Base-by-base conservation (phyloP, 2,888 invertebrate genomes). In the Drosophila sordidapex region DNA sequence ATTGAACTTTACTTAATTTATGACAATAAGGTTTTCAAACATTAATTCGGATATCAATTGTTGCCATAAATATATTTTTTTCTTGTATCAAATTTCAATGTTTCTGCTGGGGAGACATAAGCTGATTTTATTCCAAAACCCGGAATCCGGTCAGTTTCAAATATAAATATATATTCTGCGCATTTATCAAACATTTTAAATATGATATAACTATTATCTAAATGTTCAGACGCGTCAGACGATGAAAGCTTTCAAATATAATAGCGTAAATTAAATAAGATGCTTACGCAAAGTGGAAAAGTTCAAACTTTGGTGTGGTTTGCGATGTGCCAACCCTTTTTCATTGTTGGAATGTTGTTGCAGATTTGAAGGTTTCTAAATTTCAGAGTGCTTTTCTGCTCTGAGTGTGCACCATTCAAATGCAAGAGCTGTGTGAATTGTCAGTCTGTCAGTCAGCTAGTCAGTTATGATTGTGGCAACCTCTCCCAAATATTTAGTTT, bases 1-100 rank as follows among this genome's bases (percentile, higher is more conserved):
- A 83, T 79, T 76, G 71, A 74, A 71, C 63, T 49, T 65, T 62
- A 68, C 67, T 72, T 60, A 68, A 75, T 80, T 78, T 81, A 68
- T 75, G 77, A 63, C 48, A 64, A 43, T 64, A 66, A 77, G 66
- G 46, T 63, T 70, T 59, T 54, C 13, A 15, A 49, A 58, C 13
- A 38, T 40, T 59, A 27, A 52, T 1, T 38, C 18, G 7, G 7
- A 38, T 2, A 38, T 38, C 7, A 36, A 36, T 38, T 18, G 38
- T 38, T 38, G 35, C 13, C 36, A 36, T 6, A 15, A 36, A 36
- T 6, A 36, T 18, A 38, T 8, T 38, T 18, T 18, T 18, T 38
- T 8, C 8, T 38, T 18, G 8, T n/a, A n/a, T 38, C 3, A 38
- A 38, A 18, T 38, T 38, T 18, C 0, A 38, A 38, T 18, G 18